Conservation (phyloP, 2,888 invertebrate genomes). For the Aricia artaxerxes region DNA sequence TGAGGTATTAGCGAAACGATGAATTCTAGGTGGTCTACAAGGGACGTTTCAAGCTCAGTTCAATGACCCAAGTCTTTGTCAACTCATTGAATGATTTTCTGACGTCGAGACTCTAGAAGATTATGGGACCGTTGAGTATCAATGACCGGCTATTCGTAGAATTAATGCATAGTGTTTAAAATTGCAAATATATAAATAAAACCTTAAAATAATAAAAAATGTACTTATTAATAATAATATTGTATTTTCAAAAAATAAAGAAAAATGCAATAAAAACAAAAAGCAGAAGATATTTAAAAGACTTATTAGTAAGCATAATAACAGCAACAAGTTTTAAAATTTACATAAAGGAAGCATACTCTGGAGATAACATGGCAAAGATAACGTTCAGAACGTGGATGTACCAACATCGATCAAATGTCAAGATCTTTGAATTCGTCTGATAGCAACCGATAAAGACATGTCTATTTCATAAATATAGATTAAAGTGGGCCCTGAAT, state of each 20-base stretch:
- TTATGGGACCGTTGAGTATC: not conserved
- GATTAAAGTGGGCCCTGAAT: not conserved
- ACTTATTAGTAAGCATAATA: too few relatives aligned
- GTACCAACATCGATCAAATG: conserved; percentile 32
- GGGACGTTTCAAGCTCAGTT: not conserved
- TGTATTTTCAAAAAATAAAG: too few relatives aligned
- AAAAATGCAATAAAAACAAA: too few relatives aligned
- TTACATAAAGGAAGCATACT: not conserved
- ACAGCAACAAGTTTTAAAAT: not conserved
- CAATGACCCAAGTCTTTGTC: not conserved
- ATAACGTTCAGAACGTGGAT: conserved; percentile 17
- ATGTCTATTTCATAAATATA: conserved; percentile 8
- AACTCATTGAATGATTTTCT: not conserved
- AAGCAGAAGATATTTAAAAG: too few relatives aligned
- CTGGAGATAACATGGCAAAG: conserved; percentile 1
- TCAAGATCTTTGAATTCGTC: conserved; percentile 28
- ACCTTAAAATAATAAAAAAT: too few relatives aligned
- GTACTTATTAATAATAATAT: not conserved
- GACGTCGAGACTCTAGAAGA: not conserved
- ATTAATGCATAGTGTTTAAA: not conserved
- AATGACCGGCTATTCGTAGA: not conserved
- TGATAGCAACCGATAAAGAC: conserved; percentile 30
- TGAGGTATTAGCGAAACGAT: not conserved
- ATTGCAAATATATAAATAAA: too few relatives aligned
- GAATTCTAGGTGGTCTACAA: not conserved